Base-by-base conservation (phyloP, 2,888 invertebrate genomes). In the Sisyra nigra region DNA sequence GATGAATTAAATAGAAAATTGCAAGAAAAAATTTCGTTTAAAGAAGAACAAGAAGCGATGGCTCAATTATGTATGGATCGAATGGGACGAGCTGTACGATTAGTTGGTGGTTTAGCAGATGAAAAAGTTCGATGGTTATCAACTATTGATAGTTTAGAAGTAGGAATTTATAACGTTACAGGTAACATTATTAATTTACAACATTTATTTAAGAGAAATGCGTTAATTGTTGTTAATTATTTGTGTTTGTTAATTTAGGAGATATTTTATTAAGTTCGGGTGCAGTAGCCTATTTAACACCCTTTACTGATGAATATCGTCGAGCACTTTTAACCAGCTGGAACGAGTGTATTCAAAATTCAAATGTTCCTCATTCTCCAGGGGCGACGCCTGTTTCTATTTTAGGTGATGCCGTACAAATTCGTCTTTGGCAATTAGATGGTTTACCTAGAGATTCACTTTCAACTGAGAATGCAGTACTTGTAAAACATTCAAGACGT, bases 401-500 rank as follows among this genome's bases (percentile, higher is more conserved):
- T 2, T 65, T 88, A 2, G 84, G 86, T 1, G 83, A 86, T 52
- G 74, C 80, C 0, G 80, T 86, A 1, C 68, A 71, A 44, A 82
- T 85, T 49, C 69, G 84, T 57, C 73, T 67, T 11, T 91, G 89
- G 89, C 85, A 88, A 55, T 72, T 91, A 54, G 78, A 80, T 54
- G 91, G 89, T 0, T 63, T 92, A 36, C 91, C 92, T 0, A 74
- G 84, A 7, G 91, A 92, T 59, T 70, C 73, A 9, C 73, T 91
- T 52, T 89, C 88, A 1, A 81, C 87, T 30, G 91, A 92, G 61
- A 92, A 89, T 46, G 89, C 86, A 2, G 83, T 92, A 37, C 72
- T 92, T 46, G 81, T 86, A 48, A 72, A 74, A 34, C 80, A 81
- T 61, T 88, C 91, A 0, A 73, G 80, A 13, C 72, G 91, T 30